phyloP scores from a whole-genome alignment of 2,113 vertebrate genomes.

The Alectura lathami region DNA sequence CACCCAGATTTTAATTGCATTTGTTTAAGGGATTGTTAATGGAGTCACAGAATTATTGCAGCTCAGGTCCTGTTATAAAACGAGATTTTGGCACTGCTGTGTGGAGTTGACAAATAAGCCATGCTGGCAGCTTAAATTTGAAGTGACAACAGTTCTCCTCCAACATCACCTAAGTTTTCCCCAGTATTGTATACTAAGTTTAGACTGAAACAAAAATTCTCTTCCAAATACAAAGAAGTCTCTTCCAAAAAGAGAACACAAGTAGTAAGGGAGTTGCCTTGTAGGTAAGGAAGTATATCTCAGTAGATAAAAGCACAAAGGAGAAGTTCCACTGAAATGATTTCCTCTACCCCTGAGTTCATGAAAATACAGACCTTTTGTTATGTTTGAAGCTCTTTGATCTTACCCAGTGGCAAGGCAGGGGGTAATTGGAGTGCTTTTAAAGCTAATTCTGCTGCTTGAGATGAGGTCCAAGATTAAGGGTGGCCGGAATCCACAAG shows the following conservation, averaged over 20 bases:
- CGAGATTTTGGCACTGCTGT: not conserved
- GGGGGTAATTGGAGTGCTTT: not conserved
- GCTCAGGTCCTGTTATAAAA: not conserved
- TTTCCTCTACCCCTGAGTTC: not conserved
- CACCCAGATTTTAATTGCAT: not conserved
- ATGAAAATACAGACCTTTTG: not conserved
- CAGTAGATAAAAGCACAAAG: not conserved
- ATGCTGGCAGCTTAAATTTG: not conserved
- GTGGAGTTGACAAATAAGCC: not conserved
- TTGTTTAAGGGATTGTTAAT: not conserved
- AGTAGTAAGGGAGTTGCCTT: not conserved
- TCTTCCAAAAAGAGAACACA: not conserved
- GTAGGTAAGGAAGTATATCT: not conserved
- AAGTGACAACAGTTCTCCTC: not conserved
- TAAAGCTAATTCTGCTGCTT: not conserved
- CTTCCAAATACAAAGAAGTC: not conserved
- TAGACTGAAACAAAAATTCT: not conserved
- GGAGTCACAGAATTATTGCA: not conserved
- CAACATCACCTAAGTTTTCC: not conserved
- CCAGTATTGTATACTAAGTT: not conserved
- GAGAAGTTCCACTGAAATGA: not conserved
- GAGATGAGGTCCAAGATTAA: not conserved
- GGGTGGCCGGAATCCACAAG: not conserved
- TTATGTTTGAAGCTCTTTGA: not conserved
- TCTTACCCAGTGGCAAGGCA: not conserved